Base-by-base conservation (phyloP, 2,797 vertebrate genomes). In the Acanthurus leucopareius region DNA sequence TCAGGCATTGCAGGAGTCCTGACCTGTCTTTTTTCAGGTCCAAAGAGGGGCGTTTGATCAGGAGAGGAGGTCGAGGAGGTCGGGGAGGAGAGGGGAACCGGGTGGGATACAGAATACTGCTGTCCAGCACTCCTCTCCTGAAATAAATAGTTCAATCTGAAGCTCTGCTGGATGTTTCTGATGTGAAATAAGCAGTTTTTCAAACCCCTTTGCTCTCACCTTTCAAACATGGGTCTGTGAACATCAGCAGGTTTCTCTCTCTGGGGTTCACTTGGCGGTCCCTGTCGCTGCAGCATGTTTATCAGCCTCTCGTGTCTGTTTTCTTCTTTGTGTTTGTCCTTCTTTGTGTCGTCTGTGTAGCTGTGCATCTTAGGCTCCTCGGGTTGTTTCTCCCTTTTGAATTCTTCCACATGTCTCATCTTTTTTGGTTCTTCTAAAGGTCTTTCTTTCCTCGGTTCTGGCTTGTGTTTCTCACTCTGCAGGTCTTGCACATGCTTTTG, bases 41-140 rank as follows among this genome's bases (percentile, higher is more conserved):
- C 72, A 58, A 19, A 63, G 84, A 63, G 3, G 87, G 89, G 4
- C 92, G 91, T 88, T 90, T 95, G 83, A 84, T 45, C 0, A 61
- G 77, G 28, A 66, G 60, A 40, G 72, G 70, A 51, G 87, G 86
- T 6, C 86, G 91, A 53, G 78, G 28, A 32, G 28, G 28, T 32
- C 28, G 28, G 5, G 91, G 91, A 38, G 92, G 93, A 16, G 93
- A 93, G 10, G 92, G 90, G 80, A 82, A 88, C 2, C 86, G 87
- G 25, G 51, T 86, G 38, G 94, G 94, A 70, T 95, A 95, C 22
- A 95, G 87, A 45, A 94, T 0, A 10, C 72, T 93, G 89, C 93
- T 86, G 82, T 95, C 94, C 91, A 95, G 14, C n/a, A 95, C 93
- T 53, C 93, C 90, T 83, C 89, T 91, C 90, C 94, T 95, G 86